phyloP scores from a whole-genome alignment of 2,113 vertebrate genomes.

The Phodopus roborovskii region DNA sequence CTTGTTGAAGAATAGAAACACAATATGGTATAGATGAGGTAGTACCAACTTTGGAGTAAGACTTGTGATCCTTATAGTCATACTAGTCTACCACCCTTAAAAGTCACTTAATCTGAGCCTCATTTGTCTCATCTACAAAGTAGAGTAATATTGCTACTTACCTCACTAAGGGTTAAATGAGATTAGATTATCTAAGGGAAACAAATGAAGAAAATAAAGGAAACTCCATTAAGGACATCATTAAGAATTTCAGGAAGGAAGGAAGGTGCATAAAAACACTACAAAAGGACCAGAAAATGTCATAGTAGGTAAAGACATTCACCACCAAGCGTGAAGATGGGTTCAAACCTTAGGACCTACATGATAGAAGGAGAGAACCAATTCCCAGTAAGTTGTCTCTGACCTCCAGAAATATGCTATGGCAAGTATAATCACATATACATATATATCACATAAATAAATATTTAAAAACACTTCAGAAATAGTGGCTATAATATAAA shows the following conservation, averaged over 20 bases:
- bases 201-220: slow-evolving; percentile 9
- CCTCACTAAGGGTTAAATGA: slow-evolving; percentile 54
- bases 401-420: not conserved
- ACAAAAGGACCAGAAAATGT: not conserved
- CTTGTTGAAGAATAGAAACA: slow-evolving; percentile 41
- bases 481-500: slow-evolving; percentile 53
- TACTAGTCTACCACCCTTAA: not conserved
- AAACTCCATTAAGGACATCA: not conserved
- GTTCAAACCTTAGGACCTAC: not conserved
- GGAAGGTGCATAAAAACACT: slow-evolving; percentile 6
- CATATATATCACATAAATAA: not conserved
- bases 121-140: slow-evolving; percentile 60
- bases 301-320: not conserved
- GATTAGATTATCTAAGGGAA: slow-evolving; percentile 27
- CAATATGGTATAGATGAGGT: not conserved
- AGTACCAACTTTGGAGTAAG: slow-evolving; percentile 34
- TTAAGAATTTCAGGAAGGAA: slow-evolving; percentile 14
- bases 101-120: slow-evolving; percentile 60
- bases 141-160: slow-evolving; percentile 41
- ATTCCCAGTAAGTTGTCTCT: not conserved
- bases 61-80: slow-evolving; percentile 54
- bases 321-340: not conserved
- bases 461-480: slow-evolving; percentile 12
- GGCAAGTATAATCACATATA: not conserved
- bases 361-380: not conserved